These are phyloP conservation scores for Acanthaster planci DNA, from an alignment of 35 echinoderm and acorn worm genomes.

Conservation along the genomic window DNA sequence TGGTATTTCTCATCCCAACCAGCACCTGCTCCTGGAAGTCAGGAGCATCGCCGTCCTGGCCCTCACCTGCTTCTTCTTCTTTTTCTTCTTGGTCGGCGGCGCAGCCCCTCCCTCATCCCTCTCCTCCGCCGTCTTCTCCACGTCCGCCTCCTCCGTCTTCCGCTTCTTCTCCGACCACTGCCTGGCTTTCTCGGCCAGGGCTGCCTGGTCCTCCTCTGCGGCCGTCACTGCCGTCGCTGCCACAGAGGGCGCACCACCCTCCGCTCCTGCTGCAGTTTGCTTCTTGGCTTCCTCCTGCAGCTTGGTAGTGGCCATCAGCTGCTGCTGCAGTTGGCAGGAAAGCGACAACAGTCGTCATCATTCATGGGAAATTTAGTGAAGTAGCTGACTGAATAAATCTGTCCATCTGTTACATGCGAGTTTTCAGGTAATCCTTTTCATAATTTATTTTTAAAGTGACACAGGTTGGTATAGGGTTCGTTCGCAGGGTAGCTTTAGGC, in stretches of 20 bases:
- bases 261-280: neutral
- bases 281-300: conserved; percentile 13
- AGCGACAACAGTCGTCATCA: no score
- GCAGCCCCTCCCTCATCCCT: neutral
- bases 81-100: neutral
- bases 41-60: no score
- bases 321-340: conserved; percentile 5
- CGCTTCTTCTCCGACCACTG: conserved; percentile 1
- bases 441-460: no score
- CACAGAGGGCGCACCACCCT: neutral
- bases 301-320: neutral
- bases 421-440: no score
- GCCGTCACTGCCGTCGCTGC: neutral
- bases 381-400: no score
- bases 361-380: no score
- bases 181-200: conserved; percentile 1
- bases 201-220: neutral
- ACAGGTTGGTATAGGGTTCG: no score
- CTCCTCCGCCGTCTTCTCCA: neutral
- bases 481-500: no score
- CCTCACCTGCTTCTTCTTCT: neutral
- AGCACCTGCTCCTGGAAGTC: no score
- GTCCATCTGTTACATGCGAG: no score
- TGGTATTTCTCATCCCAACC: no score
- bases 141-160: neutral